These are phyloP conservation scores for Onychorhynchus coronatus DNA, from an alignment of 2,113 vertebrate genomes.

Conservation along the genomic window DNA sequence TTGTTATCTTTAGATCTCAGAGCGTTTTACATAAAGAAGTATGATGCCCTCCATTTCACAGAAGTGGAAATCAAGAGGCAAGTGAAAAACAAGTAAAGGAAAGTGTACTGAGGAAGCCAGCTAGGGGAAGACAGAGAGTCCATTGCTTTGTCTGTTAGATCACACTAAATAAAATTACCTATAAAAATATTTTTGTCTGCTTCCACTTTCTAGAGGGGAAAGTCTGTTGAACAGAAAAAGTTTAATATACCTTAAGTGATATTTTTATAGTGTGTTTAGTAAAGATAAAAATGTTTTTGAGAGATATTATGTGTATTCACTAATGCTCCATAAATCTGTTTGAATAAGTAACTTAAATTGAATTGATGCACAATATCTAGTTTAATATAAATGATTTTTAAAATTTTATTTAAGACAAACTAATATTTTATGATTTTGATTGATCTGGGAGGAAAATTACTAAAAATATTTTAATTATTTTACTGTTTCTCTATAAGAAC, in stretches of 20 bases:
- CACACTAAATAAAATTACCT: not conserved
- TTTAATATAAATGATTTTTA: not conserved
- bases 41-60: not conserved
- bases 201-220: not conserved
- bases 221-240: not conserved
- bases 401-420: not conserved
- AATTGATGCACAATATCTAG: not conserved
- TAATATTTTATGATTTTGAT: not conserved
- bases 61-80: not conserved
- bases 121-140: not conserved
- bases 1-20: not conserved
- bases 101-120: not conserved
- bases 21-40: not conserved
- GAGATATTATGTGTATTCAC: not conserved
- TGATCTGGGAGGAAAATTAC: not conserved
- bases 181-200: not conserved
- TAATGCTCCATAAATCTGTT: slow-evolving; percentile 13
- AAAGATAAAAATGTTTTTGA: not conserved
- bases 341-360: slow-evolving; percentile 16
- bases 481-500: not conserved
- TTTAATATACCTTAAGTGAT: not conserved
- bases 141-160: not conserved
- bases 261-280: not conserved
- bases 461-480: not conserved
- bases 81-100: not conserved